Evolutionary conservation across 2,113 vertebrate genomes (phyloP).

Genomic region (Synodontis membranacea): DNA sequence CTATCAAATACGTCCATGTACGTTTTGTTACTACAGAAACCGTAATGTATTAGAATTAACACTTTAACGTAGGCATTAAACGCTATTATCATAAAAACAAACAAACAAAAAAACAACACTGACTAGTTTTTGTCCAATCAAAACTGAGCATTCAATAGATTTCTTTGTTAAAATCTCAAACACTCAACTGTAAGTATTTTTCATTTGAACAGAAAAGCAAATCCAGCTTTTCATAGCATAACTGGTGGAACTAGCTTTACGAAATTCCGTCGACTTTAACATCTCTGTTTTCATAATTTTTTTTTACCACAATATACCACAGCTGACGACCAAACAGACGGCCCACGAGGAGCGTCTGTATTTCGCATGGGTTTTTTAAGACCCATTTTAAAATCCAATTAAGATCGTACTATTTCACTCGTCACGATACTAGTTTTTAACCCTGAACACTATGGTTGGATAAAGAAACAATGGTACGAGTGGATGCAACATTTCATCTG

Average conservation of each 20-base stretch:
- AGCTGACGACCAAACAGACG: neutral
- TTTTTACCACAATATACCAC: neutral
- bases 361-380: neutral
- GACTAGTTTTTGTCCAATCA: neutral
- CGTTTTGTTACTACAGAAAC: neutral
- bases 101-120: neutral
- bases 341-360: neutral
- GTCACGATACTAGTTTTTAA: neutral
- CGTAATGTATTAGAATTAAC: neutral
- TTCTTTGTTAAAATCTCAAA: too few species aligned
- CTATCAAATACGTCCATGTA: too few species aligned
- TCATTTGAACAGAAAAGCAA: neutral
- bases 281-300: neutral
- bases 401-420: neutral
- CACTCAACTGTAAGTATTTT: neutral
- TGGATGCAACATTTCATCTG: slow-evolving; percentile 17
- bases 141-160: neutral
- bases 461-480: neutral
- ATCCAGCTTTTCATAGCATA: neutral
- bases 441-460: neutral
- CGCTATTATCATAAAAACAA: too few species aligned
- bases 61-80: neutral
- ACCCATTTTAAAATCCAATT: neutral
- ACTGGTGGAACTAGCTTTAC: neutral
- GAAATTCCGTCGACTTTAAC: neutral